Evolutionary conservation across 2,888 invertebrate species (phyloP), one percentile per base, ranked within the genome.

Genomic region (Dermolepida albohirtum): DNA sequence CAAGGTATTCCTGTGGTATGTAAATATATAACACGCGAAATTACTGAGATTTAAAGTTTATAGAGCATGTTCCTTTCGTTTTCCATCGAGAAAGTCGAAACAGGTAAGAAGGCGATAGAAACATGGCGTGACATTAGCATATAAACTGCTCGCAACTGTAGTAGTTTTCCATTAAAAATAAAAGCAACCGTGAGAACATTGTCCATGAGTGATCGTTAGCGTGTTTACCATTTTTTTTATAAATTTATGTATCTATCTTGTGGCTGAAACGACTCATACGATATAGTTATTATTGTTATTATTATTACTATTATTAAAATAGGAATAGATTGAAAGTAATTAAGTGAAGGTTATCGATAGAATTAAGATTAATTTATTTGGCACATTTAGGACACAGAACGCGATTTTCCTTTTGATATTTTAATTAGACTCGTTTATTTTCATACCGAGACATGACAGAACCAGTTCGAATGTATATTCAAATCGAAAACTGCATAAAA

Each of bases 151-250:
- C 6, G 47, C 59, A 62, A 47, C 47, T 57, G 44, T 62, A 44
- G 59, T 62, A 62, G 59, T 62, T 62, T 62, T 62, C 47, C 59
- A 49, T 62, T 17, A 62, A 44, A 62, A 62, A 62, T 49, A 62
- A 62, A 62, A 47, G 59, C 59, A 62, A 47, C 59, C 59, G 59
- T 62, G 59, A 62, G 59, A 62, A 62, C 59, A 62, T 47, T 47
- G 59, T 62, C 59, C 47, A 62, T 62, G 59, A 62, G 29, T 62
- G 59, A 62, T 62, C 39, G 44, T 29, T 62, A 62, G 47, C 59
- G 59, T 62, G 59, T 62, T 62, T 47, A 34, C 47, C 34, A 34
- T 62, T 47, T 47, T 62, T n/a, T 62, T 49, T 49, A 49, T 22
- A 1, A 22, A 7, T 49, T 49, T 49, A 49, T 49, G 22, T 17